A percentile compares a stretch with the other conserved stretches of the same genome.
phyloP scores from a whole-genome alignment of 2,797 vertebrate genomes.

The Haliaeetus albicilla region DNA sequence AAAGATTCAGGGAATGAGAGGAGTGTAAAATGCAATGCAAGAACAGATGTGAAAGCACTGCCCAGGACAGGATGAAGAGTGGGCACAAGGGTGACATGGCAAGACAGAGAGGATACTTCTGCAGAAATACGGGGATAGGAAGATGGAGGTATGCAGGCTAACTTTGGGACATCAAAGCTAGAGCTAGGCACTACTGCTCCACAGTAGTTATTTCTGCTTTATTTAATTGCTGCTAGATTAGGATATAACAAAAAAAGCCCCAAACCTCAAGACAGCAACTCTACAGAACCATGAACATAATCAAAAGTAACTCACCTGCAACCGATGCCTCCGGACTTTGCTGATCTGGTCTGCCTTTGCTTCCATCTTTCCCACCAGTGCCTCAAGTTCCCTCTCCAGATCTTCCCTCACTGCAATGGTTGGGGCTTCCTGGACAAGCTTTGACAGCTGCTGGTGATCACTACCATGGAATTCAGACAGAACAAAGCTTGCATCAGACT shows the following conservation, averaged over 20 bases:
- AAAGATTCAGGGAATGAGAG: background rate
- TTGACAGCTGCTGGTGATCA: conserved; percentile 86
- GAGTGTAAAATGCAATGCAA: background rate
- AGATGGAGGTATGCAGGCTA: background rate
- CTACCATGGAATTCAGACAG: conserved; percentile 64
- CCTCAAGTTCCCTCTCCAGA: conserved; percentile 84
- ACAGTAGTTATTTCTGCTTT: background rate
- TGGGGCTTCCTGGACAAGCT: conserved; percentile 80
- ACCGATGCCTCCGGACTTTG: conserved; percentile 86
- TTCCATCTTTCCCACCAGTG: conserved; percentile 88
- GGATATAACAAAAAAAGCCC: background rate
- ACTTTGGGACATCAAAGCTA: background rate
- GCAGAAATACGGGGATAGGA: background rate
- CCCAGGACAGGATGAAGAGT: background rate
- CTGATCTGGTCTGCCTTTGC: conserved; percentile 92
- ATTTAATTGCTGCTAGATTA: background rate
- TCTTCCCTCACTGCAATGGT: conserved; percentile 77
- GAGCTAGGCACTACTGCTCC: background rate
- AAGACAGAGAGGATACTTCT: background rate
- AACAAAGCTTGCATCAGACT: background rate
- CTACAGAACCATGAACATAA: background rate
- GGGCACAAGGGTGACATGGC: background rate
- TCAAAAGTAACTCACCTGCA: conserved; percentile 74
- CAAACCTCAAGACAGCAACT: background rate
- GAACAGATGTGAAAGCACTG: background rate